Conservation (phyloP, 2,888 invertebrate genomes). For the Megaustenia siamemsis region DNA sequence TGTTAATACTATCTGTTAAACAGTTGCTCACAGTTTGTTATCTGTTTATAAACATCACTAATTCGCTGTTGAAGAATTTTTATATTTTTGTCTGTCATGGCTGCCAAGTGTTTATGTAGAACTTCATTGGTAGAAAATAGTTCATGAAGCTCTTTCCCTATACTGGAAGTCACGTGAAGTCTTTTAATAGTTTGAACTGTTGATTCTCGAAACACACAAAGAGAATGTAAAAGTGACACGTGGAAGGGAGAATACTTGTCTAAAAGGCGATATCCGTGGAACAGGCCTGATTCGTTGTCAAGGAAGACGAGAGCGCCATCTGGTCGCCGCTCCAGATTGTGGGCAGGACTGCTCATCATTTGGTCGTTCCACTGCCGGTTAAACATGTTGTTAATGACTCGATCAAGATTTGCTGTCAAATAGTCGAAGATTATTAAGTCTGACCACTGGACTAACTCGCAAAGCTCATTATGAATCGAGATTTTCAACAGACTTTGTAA, state of each 20-base stretch:
- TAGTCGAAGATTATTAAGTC: conserved; percentile 93
- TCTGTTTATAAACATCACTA: conserved; percentile 87
- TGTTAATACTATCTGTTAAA: conserved; percentile 65
- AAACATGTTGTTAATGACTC: conserved; percentile 92
- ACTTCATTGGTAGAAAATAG: conserved; percentile 84
- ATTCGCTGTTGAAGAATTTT: conserved; percentile 89
- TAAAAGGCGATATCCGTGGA: conserved; percentile 91
- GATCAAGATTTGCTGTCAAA: conserved; percentile 91
- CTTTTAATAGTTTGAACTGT: conserved; percentile 86
- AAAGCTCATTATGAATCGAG: conserved; percentile 64
- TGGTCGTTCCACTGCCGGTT: conserved; percentile 94
- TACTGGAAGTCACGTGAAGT: conserved; percentile 83
- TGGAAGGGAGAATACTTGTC: conserved; percentile 92
- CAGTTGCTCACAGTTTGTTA: conserved; percentile 86
- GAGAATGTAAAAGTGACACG: conserved; percentile 87
- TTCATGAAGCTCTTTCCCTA: conserved; percentile 86
- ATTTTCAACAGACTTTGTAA: conserved; percentile 53
- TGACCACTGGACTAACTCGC: conserved; percentile 88
- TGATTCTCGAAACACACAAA: conserved; percentile 88
- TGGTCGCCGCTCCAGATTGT: conserved; percentile 88
- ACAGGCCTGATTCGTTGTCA: conserved; percentile 84
- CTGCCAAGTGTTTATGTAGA: conserved; percentile 82
- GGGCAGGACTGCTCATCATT: conserved; percentile 93
- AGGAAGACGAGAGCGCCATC: conserved; percentile 88
- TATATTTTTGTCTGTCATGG: conserved; percentile 89